These are phyloP conservation scores for Rhopalosiphum padi DNA, from an alignment of 1,140 invertebrate genomes.

Conservation along the genomic window DNA sequence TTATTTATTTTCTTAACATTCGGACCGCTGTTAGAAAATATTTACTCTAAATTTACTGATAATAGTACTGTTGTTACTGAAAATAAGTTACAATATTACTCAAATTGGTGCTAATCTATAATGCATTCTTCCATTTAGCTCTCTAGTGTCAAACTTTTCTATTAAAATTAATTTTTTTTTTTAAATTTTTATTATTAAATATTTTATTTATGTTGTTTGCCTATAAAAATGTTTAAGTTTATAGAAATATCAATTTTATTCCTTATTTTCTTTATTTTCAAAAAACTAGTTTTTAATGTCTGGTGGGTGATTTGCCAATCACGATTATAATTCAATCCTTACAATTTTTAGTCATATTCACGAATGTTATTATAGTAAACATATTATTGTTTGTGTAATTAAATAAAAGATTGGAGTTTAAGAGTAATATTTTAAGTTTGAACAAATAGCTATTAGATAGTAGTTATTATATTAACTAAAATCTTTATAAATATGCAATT, in stretches of 20 bases:
- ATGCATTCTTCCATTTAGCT: constrained; percentile 41
- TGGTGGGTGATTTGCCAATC: not conserved
- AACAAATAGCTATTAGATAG: constrained; percentile 35
- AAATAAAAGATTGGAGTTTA: not conserved
- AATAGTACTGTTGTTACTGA: not conserved
- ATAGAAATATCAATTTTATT: not conserved
- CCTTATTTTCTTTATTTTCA: not conserved
- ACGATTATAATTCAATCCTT: not conserved
- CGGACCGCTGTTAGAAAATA: constrained; percentile 18
- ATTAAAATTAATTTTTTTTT: not conserved
- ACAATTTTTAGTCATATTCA: not conserved
- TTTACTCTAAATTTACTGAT: not conserved
- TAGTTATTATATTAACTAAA: constrained; percentile 1
- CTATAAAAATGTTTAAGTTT: not conserved
- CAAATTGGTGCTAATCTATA: constrained; percentile 21
- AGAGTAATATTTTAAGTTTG: constrained; percentile 21
- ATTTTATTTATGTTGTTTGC: constrained; percentile 4
- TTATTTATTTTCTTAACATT: constrained; percentile 21
- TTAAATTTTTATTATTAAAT: not conserved
- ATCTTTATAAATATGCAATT: constrained; percentile 14
- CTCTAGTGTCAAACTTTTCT: constrained; percentile 11
- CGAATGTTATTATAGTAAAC: not conserved
- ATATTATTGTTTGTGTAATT: not conserved
- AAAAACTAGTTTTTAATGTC: not conserved
- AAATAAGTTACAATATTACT: constrained; percentile 12